Evolutionary conservation across 1,140 invertebrate genomes (phyloP), one percentile per base, ranked within the genome.

Genomic region (Zaprionus davidi): DNA sequence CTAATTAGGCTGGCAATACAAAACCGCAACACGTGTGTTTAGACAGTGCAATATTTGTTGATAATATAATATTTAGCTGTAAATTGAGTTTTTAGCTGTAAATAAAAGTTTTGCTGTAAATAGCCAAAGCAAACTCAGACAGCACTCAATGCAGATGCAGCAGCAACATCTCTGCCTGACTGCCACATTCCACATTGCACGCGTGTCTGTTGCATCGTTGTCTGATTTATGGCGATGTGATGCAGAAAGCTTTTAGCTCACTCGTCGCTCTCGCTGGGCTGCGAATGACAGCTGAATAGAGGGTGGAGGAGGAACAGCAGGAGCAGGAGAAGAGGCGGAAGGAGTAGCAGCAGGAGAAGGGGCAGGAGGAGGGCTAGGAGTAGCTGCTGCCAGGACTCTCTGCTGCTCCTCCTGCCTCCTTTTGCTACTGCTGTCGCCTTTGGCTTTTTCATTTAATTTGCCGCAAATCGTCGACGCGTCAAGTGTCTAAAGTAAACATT

Each of bases 371-470:
- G 41, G 7, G 17, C 6, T 2, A 9, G 41, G 6, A 56, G 24
- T 13, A 28, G 22, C 20, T 26, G 13, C 22, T 11, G 31, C 3
- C 31, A 55, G 51, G 51, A 26, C 22, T 5, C 0, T 0, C 36
- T 41, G 15, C 38, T n/a, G 15, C 51, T 13, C 17, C n/a, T 11
- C 5, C n/a, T 17, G 3, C 2, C 11, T 31, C 31, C 36, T 55
- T 17, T 20, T 55, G 20, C 49, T 63, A 56, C 44, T 55, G 24
- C 34, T 41, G 6, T 41, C 20, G 64, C 63, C 24, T 46, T 34
- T 55, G 59, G 36, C 56, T 87, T 76, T 80, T 76, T 80, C 76
- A 79, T 87, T 78, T 82, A 87, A 87, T 83, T 86, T 86, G 53
- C 72, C 79, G 60, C 77, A 86, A 86, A 86, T 86, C 73, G 73